phyloP scores from a whole-genome alignment of 2,797 vertebrate genomes.

The Microcaecilia unicolor region DNA sequence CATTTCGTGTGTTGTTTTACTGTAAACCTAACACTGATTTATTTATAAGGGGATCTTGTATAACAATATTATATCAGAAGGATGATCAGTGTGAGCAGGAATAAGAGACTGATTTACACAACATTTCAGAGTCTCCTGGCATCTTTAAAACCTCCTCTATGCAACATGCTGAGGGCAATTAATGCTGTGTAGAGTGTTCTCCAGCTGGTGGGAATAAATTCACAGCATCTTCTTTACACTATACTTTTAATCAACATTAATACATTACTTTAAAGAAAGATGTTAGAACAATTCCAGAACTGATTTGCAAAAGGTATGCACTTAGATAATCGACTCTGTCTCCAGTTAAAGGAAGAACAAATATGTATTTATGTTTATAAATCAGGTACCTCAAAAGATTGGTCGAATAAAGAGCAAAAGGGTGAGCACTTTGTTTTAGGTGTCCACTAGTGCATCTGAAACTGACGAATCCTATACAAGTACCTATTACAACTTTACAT shows the following conservation, averaged over 20 bases:
- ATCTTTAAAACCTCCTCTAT: too few relatives aligned
- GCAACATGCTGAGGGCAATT: too few relatives aligned
- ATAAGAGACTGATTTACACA: too few relatives aligned
- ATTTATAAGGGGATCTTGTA: too few relatives aligned
- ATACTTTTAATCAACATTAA: not conserved
- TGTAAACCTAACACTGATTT: too few relatives aligned
- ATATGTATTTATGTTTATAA: not conserved
- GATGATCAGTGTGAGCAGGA: too few relatives aligned
- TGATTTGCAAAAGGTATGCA: not conserved
- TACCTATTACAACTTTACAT: not conserved
- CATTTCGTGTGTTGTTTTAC: too few relatives aligned
- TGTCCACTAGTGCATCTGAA: not conserved
- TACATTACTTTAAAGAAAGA: not conserved
- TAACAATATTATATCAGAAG: too few relatives aligned
- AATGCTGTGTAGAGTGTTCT: too few relatives aligned
- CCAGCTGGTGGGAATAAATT: too few relatives aligned
- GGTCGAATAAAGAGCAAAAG: not conserved
- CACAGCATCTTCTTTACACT: rapidly evolving
- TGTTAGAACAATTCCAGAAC: not conserved
- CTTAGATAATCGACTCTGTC: not conserved
- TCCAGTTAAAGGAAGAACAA: not conserved
- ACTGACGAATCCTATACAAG: not conserved
- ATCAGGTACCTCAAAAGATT: not conserved
- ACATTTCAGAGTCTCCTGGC: too few relatives aligned
- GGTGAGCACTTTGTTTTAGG: not conserved